phyloP scores from a whole-genome alignment of 2,113 vertebrate genomes.

The Mixornis gularis region DNA sequence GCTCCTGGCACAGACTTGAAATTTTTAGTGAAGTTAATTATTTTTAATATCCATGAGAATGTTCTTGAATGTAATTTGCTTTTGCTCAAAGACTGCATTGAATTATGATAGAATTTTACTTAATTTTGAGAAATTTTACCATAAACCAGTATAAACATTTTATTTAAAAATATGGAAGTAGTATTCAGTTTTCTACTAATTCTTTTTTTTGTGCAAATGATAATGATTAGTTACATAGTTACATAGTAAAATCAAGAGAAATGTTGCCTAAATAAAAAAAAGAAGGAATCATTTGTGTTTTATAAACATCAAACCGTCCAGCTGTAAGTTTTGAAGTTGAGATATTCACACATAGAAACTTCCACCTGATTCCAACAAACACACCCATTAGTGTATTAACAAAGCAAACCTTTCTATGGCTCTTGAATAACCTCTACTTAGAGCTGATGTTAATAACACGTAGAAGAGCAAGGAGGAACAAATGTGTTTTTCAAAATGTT shows the following conservation, averaged over 20 bases:
- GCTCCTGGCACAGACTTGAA: conserved; percentile 37
- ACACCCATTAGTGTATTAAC: not conserved
- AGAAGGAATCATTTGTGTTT: not conserved
- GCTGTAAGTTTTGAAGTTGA: not conserved
- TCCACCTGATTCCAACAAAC: not conserved
- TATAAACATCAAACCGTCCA: not conserved
- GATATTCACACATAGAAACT: not conserved
- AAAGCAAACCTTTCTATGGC: not conserved
- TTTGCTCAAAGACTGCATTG: not conserved
- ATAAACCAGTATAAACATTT: not conserved
- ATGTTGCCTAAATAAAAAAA: not conserved
- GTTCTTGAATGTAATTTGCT: not conserved
- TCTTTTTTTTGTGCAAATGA: not conserved
- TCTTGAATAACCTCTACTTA: not conserved
- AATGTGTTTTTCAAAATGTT: not conserved
- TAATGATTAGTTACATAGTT: not conserved
- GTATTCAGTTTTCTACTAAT: not conserved
- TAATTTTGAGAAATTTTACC: not conserved
- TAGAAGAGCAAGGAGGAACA: not conserved
- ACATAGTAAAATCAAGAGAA: not conserved
- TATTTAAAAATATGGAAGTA: not conserved
- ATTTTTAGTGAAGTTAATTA: not conserved
- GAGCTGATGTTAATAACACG: not conserved
- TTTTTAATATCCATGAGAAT: conserved; percentile 27
- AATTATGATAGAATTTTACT: not conserved